Evolutionary conservation across 2,113 vertebrate species (phyloP).

Genomic region (Dasypus novemcinctus): DNA sequence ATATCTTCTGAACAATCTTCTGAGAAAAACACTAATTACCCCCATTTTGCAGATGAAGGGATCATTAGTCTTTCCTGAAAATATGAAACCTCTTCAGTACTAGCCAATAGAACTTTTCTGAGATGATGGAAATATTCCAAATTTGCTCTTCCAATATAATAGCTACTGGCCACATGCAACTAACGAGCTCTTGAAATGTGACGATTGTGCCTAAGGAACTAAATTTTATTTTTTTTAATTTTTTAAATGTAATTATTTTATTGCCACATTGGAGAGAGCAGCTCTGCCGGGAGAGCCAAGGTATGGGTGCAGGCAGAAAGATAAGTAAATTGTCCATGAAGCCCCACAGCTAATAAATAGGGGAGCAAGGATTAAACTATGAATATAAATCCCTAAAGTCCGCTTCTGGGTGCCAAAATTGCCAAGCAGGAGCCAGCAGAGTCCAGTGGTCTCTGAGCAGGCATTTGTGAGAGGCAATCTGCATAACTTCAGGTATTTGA

Average conservation of each 20-base stretch:
- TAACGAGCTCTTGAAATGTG: slow-evolving; percentile 11
- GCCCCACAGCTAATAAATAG: neutral
- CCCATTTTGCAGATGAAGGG: neutral
- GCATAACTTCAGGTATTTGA: neutral
- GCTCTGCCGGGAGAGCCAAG: neutral
- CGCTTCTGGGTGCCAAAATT: slow-evolving; percentile 9
- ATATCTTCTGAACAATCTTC: neutral
- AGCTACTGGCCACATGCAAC: neutral
- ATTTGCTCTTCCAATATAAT: neutral
- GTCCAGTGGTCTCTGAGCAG: neutral
- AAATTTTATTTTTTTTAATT: neutral
- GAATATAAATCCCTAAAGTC: neutral
- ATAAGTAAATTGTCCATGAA: neutral
- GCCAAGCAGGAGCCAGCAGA: neutral
- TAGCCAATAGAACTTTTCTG: neutral
- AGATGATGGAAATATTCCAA: neutral
- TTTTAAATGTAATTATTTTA: neutral
- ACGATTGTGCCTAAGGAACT: neutral
- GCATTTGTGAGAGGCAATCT: neutral
- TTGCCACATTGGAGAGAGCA: neutral
- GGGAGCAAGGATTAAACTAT: neutral
- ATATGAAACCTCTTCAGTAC: neutral
- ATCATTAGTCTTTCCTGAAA: neutral
- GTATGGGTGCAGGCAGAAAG: neutral
- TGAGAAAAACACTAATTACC: neutral